Base-by-base conservation (phyloP, 2,888 invertebrate genomes). In the Melipona beecheii region DNA sequence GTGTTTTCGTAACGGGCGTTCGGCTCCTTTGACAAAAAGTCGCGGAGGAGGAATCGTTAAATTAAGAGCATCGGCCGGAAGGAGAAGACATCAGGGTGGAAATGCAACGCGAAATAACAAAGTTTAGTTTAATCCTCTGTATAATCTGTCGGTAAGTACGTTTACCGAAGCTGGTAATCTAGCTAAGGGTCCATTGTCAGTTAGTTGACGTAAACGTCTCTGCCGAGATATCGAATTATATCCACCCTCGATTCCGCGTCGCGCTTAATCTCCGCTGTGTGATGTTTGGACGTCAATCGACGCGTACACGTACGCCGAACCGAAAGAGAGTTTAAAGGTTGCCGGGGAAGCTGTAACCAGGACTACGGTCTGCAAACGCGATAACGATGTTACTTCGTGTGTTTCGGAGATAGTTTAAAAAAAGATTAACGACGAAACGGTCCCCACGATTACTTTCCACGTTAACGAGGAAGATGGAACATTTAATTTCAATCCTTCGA, bases 131-230 rank as follows among this genome's bases (percentile, higher is more conserved):
- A 62, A 71, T 52, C 52, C 56, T 36, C 21, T 15, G 71, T 62
- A 62, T 76, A 76, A 76, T 76, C 62, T 43, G 27, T 15, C 71
- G 15, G 19, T 27, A 71, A 71, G 52, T 27, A 52, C 76, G 52
- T 76, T 76, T 71, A 62, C 60, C 43, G 27, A 6, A 24, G 76
- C 76, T 27, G 71, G 76, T 76, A 54, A 76, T 76, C 71, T 11
- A 62, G 17, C 62, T 71, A 43, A 56, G 52, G 62, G 65, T 66
- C 76, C 52, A 76, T 76, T 70, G 76, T 62, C 71, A 19, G 76
- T 24, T 19, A 50, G 62, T 70, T 76, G 76, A 76, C 71, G 43
- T 52, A 71, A 76, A 76, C 52, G 76, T 70, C 70, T 70, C 70
- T 19, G 24, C 52, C 11, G 60, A 52, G 27, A 27, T 60, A 52